Evolutionary conservation across 35 echinoderm and acorn worm genomes (phyloP).

Genomic region (Strongylocentrotus purpuratus): DNA sequence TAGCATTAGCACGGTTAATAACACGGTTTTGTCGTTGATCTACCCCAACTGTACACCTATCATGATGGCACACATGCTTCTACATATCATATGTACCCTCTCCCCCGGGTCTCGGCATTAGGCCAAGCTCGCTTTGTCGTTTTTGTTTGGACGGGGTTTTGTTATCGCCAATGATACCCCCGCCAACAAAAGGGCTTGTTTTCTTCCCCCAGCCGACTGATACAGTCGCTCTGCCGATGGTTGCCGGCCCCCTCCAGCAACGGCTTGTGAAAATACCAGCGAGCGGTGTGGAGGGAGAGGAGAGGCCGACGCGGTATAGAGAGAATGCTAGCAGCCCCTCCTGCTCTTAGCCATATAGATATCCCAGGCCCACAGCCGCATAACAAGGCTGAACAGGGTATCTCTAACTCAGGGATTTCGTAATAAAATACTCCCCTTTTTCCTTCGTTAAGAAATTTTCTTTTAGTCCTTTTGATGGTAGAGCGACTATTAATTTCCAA

Average conservation of each 20-base stretch:
- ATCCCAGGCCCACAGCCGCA: constrained; percentile 25
- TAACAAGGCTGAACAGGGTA: constrained; percentile 16
- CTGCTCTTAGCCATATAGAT: neutral
- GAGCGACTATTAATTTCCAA: constrained; percentile 40
- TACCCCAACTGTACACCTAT: constrained; percentile 11
- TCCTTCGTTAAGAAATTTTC: constrained; percentile 25
- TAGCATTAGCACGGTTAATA: constrained; percentile 19
- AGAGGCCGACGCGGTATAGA: neutral
- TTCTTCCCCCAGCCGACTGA: constrained; percentile 20
- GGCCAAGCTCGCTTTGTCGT: constrained; percentile 31
- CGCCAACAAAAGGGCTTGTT: constrained; percentile 44
- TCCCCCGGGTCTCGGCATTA: constrained; percentile 48
- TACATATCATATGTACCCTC: constrained; percentile 20
- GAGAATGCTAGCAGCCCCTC: constrained; percentile 4
- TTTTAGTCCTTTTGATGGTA: neutral
- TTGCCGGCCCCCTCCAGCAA: constrained; percentile 39
- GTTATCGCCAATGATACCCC: constrained; percentile 27
- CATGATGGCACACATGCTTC: constrained; percentile 3
- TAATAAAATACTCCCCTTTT: constrained; percentile 50
- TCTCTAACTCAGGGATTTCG: constrained; percentile 42
- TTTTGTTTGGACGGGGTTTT: constrained; percentile 45
- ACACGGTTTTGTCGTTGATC: constrained; percentile 25
- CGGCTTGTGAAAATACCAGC: constrained; percentile 54
- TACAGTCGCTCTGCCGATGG: constrained; percentile 38
- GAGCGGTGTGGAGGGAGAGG: neutral